Evolutionary conservation across 1,140 invertebrate species (phyloP), one percentile per base, ranked within the genome.

Genomic region (Helicoverpa zea): DNA sequence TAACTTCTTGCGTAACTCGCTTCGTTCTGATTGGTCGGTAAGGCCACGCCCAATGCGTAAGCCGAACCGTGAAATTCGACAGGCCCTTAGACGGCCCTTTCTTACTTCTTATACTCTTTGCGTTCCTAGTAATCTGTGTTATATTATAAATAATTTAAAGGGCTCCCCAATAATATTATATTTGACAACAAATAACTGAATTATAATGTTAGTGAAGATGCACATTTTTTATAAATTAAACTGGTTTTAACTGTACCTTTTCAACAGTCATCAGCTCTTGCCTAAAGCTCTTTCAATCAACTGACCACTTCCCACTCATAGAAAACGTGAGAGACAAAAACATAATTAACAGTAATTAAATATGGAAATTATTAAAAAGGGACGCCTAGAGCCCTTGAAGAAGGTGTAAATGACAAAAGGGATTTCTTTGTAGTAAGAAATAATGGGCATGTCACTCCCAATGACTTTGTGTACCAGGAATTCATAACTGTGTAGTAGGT

Each of bases 91-190:
- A 76, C 79, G 80, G 88, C 92, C 92, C 91, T 95, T 93, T 88
- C 72, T 49, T 91, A 81, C 93, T 93, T 90, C 86, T 91, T 83
- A 56, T 49, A 79, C 23, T 83, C 86, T 91, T 80, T 95, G 91
- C 80, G 73, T 74, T 89, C 92, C 92, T 93, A 87, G 94, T 95
- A 87, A 83, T 81, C 85, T 90, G 92, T 92, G 90, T 95, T 95
- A 94, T 95, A 95, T 92, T 95, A 95, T 95, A 95, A 95, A 95
- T 94, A 94, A 94, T 94, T 95, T 93, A 92, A 94, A 94, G 90
- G 93, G 92, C 89, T 88, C 86, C 76, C 85, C 86, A 81, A 85
- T 82, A 86, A 83, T 88, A 88, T 84, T 85, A 85, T 85, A 74
- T 72, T 72, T 79, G 72, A 79, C 54, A 84, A 83, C 79, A 83